phyloP scores from a whole-genome alignment of 2,797 vertebrate genomes.

The Danio tinwini region DNA sequence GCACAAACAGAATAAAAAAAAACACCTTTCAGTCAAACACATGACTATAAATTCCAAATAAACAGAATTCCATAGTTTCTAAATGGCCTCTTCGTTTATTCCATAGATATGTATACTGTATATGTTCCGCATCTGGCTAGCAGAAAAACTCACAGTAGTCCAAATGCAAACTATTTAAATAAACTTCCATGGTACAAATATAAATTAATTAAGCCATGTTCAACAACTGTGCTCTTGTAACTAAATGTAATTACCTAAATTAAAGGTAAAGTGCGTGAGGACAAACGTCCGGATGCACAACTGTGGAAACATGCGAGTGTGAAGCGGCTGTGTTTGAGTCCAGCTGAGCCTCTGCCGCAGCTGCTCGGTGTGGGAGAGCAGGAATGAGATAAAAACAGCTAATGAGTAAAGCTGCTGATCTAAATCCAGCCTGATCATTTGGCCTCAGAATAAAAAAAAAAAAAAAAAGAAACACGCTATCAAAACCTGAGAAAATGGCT shows the following conservation, averaged over 20 bases:
- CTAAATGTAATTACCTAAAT: neutral
- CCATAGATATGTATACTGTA: too few species aligned
- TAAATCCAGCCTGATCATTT: slow-evolving; percentile 63
- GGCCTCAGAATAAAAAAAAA: slow-evolving; percentile 50
- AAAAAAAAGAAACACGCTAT: slow-evolving; percentile 32
- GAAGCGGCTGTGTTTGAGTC: slow-evolving; percentile 25
- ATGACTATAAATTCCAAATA: too few species aligned
- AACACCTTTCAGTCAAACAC: too few species aligned
- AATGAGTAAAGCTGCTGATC: slow-evolving; percentile 78
- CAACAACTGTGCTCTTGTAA: neutral
- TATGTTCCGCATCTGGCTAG: neutral
- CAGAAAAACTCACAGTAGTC: neutral
- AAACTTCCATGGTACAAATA: neutral
- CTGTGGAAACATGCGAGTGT: slow-evolving; percentile 35
- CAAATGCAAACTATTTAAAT: neutral
- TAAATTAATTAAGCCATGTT: neutral
- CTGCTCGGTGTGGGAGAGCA: slow-evolving; percentile 42
- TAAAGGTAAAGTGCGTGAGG: slow-evolving; percentile 11
- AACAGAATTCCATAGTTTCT: too few species aligned
- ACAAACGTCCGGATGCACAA: slow-evolving; percentile 32
- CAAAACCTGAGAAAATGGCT: slow-evolving; percentile 39
- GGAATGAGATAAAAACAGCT: slow-evolving; percentile 46
- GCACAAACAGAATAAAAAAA: too few species aligned
- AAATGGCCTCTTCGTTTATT: too few species aligned
- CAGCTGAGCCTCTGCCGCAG: slow-evolving; percentile 48